Percentiles rank a stretch among this genome's conserved stretches.
Evolutionary conservation across 2,888 invertebrate species (phyloP).

Genomic region (Acanthoscelides obtectus): DNA sequence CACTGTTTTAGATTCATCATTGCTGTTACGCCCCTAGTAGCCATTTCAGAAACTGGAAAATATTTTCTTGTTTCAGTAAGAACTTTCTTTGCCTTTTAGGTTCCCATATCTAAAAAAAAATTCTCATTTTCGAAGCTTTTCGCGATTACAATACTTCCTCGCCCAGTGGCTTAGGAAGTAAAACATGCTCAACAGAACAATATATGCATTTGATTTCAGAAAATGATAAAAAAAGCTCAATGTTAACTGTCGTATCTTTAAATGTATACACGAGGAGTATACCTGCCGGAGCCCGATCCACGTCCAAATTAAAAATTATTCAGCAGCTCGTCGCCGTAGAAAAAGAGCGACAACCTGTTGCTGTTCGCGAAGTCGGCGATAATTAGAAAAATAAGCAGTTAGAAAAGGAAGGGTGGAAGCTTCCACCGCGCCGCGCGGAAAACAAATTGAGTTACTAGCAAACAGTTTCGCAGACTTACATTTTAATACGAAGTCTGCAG

Average conservation of each 20-base stretch:
- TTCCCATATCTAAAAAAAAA: too few relatives aligned
- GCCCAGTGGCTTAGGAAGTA: too few relatives aligned
- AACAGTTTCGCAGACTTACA: slow-evolving; percentile 42
- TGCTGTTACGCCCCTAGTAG: too few relatives aligned
- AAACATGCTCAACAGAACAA: too few relatives aligned
- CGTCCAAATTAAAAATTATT: slow-evolving; percentile 39
- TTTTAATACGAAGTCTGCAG: slow-evolving; percentile 36
- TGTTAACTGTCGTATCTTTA: background rate
- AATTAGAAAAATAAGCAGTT: slow-evolving; percentile 40
- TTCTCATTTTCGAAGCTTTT: too few relatives aligned
- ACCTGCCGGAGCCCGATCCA: background rate
- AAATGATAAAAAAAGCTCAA: too few relatives aligned
- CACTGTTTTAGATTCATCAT: too few relatives aligned
- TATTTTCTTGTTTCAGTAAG: too few relatives aligned
- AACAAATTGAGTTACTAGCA: slow-evolving; percentile 45
- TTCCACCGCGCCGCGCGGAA: slow-evolving; percentile 21
- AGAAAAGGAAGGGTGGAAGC: slow-evolving; percentile 34
- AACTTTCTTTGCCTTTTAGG: too few relatives aligned
- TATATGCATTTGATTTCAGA: too few relatives aligned
- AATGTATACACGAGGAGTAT: slow-evolving; percentile 23
- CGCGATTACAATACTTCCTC: too few relatives aligned
- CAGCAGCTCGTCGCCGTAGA: slow-evolving; percentile 20
- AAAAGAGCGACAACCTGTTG: slow-evolving; percentile 25
- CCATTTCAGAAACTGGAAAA: too few relatives aligned
- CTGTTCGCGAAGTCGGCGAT: slow-evolving; percentile 24